Evolutionary conservation across 1,140 invertebrate species (phyloP).

Genomic region (Bombus confusus): DNA sequence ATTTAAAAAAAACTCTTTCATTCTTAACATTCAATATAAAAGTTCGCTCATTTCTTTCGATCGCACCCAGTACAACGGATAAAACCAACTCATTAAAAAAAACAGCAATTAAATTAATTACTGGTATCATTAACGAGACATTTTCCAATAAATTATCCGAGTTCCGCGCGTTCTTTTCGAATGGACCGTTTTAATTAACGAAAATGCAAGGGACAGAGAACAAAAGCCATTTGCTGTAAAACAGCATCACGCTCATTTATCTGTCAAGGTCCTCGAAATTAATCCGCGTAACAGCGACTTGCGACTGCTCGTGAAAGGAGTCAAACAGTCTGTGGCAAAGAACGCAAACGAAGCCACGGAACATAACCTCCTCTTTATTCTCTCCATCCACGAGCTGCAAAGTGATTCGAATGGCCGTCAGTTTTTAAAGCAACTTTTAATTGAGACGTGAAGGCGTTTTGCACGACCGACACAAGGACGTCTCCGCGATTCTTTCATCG

Average conservation of each 20-base stretch:
- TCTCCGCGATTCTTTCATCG: background rate
- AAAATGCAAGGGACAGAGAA: background rate
- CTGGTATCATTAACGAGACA: background rate
- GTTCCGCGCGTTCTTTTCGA: background rate
- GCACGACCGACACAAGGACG: constrained; percentile 40
- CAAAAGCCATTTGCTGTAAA: background rate
- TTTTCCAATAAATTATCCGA: background rate
- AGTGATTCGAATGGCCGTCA: constrained; percentile 38
- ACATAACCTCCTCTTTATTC: constrained; percentile 30
- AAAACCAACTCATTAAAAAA: background rate
- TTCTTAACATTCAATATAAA: too few species aligned
- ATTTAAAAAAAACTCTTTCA: too few species aligned
- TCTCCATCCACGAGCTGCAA: constrained; percentile 40
- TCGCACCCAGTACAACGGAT: background rate
- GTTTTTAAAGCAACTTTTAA: constrained; percentile 54
- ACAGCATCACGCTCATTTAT: background rate
- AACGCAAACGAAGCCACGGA: background rate
- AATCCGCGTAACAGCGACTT: constrained; percentile 10
- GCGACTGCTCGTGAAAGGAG: constrained; percentile 24
- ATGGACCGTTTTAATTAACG: background rate
- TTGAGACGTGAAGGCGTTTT: constrained; percentile 51
- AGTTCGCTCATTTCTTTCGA: too few species aligned
- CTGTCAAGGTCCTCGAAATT: constrained; percentile 34
- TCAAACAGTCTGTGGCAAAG: constrained; percentile 6
- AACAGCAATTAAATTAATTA: constrained; percentile 2